Base-by-base conservation (phyloP, 1,140 invertebrate genomes). In the Cherax destructor region DNA sequence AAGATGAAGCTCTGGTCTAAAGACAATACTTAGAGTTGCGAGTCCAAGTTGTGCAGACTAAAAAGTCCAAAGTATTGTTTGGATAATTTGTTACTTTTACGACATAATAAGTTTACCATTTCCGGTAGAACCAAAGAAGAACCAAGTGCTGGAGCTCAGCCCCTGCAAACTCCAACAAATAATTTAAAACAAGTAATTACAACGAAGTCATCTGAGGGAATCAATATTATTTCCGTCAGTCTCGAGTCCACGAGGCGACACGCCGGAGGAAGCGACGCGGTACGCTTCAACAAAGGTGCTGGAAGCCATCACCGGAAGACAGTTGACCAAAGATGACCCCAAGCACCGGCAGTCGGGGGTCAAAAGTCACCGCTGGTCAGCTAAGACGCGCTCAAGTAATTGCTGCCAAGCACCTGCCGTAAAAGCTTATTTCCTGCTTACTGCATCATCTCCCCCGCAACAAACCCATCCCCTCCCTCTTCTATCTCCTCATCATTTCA, bases 361-460 rank as follows among this genome's bases (percentile, higher is more conserved):
- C 69, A 74, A 30, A 74, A n/a, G 69, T 74, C 69, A 74, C 69
- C 69, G 69, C 69, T 74, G 69, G 69, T 74, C 69, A 74, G n/a
- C 24, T 65, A 16, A 7, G 69, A 74, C n/a, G 30, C 6, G 69
- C 5, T 24, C 9, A 74, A 11, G 69, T 74, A 74, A 74, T 74
- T 74, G 6, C n/a, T 74, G 6, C 7, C 69, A 74, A 74, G 69
- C 69, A 30, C 69, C 24, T 10, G 0, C n/a, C n/a, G n/a, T 74
- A 10, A 30, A 30, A 9, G 9, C 9, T 74, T 30, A 30, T 30
- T 9, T 65, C 61, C 61, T 74, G n/a, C 5, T 24, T 30, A n/a
- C 9, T 16, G 69, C 16, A 74, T n/a, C 6, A 13, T 65, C 61
- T 18, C 61, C 18, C 11, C 21, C 61, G 2, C 61, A 5, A 6